Conservation (phyloP, 2,797 vertebrate genomes). For the Aselliscus stoliczkanus region DNA sequence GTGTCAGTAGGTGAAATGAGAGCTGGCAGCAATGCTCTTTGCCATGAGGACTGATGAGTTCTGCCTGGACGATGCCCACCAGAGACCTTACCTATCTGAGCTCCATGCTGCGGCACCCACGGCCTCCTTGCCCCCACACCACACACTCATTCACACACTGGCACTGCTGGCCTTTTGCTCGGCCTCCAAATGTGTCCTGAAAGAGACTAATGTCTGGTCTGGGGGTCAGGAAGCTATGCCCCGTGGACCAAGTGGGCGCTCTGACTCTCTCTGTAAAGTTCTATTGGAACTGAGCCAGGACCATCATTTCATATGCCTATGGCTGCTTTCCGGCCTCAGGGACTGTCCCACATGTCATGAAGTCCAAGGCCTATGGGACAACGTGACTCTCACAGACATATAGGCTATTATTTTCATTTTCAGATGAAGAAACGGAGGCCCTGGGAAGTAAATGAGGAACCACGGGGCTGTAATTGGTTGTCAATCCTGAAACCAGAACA, state of each 20-base stretch:
- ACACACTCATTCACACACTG: not conserved
- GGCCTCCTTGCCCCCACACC: not conserved
- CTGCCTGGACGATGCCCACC: not conserved
- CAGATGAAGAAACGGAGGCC: no score
- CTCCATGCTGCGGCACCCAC: not conserved
- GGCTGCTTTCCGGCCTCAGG: no score
- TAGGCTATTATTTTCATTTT: no score
- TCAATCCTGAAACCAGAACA: no score
- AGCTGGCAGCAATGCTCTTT: not conserved
- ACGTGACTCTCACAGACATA: no score
- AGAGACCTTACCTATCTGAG: not conserved
- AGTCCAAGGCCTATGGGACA: no score
- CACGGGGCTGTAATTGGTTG: no score
- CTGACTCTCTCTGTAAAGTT: not conserved
- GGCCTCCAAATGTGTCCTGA: not conserved
- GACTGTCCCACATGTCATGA: no score
- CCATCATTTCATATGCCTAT: not conserved
- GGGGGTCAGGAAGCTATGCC: not conserved
- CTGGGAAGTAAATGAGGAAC: no score
- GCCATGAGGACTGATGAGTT: not conserved
- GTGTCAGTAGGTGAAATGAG: accelerated
- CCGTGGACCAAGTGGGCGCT: accelerated
- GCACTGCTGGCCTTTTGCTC: not conserved
- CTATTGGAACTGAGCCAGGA: not conserved
- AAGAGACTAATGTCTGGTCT: not conserved